Evolutionary conservation across 2,113 vertebrate species (phyloP), one percentile per base, ranked within the genome.

Genomic region (Urocolius indicus): DNA sequence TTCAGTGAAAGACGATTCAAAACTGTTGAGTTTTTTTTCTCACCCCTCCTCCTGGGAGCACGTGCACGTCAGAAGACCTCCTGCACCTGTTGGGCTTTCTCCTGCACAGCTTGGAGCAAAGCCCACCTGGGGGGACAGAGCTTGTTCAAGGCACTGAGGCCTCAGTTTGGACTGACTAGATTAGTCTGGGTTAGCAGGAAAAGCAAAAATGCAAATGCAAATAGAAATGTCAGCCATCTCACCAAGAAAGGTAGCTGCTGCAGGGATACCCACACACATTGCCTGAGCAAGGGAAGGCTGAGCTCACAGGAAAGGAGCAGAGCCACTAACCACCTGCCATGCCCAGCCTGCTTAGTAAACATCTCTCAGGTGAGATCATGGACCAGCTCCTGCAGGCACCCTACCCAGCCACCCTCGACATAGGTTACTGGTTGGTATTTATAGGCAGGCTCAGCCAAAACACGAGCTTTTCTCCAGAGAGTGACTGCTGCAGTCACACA

Each of bases 301-400:
- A 66, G 79, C 11, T 0, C 0, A 13, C 1, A 4, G 11, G 13
- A 32, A 24, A 5, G 13, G 43, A 11, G 22, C 8, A 3, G 21
- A 77, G 19, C 6, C 58, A 75, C 49, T 9, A 34, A 16, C 27
- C 78, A 90, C 46, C 80, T 93, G 92, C 46, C 43, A 23, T 91
- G 72, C 67, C 85, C 85, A 73, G 46, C 85, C 92, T 94, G 58
- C 55, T 93, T 11, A 8, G 55, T 6, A 90, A 96, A 95, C 75
- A 91, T 62, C 15, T 6, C n/a, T n/a, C 5, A 13, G 38, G 13
- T n/a, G 72, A 36, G 49, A 68, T 61, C 66, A 72, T 13, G 2
- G 55, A 13, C 21, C 23, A 49, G 9, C 27, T 13, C n/a, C 1
- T 5, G 32, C 16, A 26, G 54, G 16, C 62, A 80, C 24, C 11